Evolutionary conservation across 2,888 invertebrate species (phyloP).

Genomic region (Ernsta delagoae): DNA sequence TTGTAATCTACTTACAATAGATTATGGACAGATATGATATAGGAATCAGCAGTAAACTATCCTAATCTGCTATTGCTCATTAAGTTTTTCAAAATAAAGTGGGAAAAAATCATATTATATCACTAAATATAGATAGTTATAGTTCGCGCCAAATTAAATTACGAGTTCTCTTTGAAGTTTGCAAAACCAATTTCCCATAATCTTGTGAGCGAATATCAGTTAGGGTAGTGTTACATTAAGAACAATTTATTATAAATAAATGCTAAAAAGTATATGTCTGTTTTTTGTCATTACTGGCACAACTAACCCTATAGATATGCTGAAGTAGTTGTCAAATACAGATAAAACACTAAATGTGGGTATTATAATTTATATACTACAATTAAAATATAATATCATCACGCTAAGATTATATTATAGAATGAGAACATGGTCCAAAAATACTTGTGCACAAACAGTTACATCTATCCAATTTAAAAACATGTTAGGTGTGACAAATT

Average conservation of each 20-base stretch:
- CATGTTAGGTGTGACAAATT: too few species aligned
- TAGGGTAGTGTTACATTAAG: not conserved
- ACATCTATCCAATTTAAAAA: not conserved
- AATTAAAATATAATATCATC: not conserved
- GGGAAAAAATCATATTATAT: too few species aligned
- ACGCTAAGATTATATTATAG: not conserved
- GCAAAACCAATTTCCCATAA: not conserved
- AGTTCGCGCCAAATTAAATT: too few species aligned
- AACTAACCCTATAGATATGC: not conserved
- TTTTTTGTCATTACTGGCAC: not conserved
- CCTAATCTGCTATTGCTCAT: not conserved
- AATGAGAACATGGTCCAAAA: conserved; percentile 29
- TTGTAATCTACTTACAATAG: not conserved
- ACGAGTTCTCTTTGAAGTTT: too few species aligned
- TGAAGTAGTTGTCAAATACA: not conserved
- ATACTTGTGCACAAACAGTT: conserved; percentile 10
- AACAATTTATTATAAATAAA: conserved; percentile 14
- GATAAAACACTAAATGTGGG: not conserved
- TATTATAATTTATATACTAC: not conserved
- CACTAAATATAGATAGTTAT: too few species aligned
- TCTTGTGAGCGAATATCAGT: not conserved
- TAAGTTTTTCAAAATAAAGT: too few species aligned
- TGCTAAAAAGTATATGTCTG: conserved; percentile 11
- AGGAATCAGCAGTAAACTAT: not conserved
- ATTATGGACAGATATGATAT: not conserved